Evolutionary conservation across 2,113 vertebrate species (phyloP).

Genomic region (Pelecanoides urinatrix): DNA sequence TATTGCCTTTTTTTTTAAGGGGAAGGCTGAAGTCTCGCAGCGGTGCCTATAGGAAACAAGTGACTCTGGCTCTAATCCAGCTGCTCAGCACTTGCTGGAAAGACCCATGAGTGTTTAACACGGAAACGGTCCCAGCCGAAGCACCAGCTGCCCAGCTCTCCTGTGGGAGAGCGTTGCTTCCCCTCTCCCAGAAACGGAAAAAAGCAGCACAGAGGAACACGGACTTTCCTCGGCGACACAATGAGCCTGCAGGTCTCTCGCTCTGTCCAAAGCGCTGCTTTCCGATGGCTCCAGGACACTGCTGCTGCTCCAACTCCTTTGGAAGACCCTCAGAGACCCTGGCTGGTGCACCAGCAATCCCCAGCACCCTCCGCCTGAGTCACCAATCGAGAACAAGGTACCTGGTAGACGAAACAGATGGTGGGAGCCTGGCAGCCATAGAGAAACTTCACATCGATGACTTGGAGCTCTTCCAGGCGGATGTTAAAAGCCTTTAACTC

Average conservation of each 20-base stretch:
- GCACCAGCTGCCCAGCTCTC: neutral
- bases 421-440: slow-evolving; percentile 96
- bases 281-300: neutral
- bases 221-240: neutral
- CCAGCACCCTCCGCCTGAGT: neutral
- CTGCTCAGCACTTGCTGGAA: neutral
- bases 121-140: neutral
- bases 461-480: slow-evolving; percentile 94
- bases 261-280: neutral
- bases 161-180: accelerated
- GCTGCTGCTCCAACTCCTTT: neutral
- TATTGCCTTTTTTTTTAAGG: neutral
- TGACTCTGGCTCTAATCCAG: neutral
- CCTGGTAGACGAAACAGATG: slow-evolving; percentile 99
- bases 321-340: neutral
- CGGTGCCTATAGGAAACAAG: accelerated
- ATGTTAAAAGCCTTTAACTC: slow-evolving; percentile 98
- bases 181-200: neutral
- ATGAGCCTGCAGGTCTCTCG: accelerated
- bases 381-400: neutral
- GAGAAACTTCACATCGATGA: slow-evolving; percentile 97
- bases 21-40: neutral
- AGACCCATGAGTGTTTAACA: accelerated
- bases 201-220: neutral
- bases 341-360: neutral